These are phyloP conservation scores for Teleopsis dalmanni DNA, from an alignment of 1,140 invertebrate genomes.

Conservation along the genomic window DNA sequence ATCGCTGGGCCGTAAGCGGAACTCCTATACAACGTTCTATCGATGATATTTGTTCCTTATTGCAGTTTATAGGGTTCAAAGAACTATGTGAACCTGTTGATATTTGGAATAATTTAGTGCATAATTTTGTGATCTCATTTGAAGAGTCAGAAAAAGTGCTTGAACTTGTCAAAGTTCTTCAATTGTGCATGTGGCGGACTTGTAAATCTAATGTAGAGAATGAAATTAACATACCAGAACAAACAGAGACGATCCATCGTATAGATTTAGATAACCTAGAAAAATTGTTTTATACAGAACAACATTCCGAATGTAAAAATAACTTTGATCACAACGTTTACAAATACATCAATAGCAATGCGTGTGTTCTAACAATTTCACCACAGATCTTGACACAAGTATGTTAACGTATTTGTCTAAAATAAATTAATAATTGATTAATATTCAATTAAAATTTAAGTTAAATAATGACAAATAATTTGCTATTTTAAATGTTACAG, in stretches of 20 bases:
- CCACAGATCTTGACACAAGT: slow-evolving; percentile 23
- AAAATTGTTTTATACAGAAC: slow-evolving; percentile 48
- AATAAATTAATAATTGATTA: too few relatives aligned
- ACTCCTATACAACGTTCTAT: slow-evolving; percentile 61
- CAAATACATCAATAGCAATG: slow-evolving; percentile 4
- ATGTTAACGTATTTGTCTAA: background rate
- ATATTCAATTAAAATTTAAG: too few relatives aligned
- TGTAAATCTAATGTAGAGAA: slow-evolving; percentile 52
- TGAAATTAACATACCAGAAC: slow-evolving; percentile 48
- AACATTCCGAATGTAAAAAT: slow-evolving; percentile 32
- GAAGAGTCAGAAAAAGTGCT: slow-evolving; percentile 5
- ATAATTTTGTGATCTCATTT: slow-evolving; percentile 45
- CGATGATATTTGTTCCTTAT: slow-evolving; percentile 60
- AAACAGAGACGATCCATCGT: slow-evolving; percentile 43
- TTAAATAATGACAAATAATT: background rate
- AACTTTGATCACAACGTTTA: slow-evolving; percentile 7
- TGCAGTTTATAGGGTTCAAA: slow-evolving; percentile 55
- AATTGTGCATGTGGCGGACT: slow-evolving; percentile 62
- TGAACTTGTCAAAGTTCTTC: slow-evolving; percentile 49
- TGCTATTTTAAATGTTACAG: slow-evolving; percentile 3
- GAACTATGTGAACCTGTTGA: slow-evolving; percentile 17
- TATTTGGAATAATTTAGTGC: slow-evolving; percentile 53
- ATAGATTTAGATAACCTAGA: slow-evolving; percentile 49
- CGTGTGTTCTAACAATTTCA: slow-evolving; percentile 2
- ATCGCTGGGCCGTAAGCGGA: slow-evolving; percentile 73